Percentiles rank a stretch among this genome's conserved stretches.
phyloP scores from a whole-genome alignment of 2,797 vertebrate species.

The Gymnothorax javanicus region DNA sequence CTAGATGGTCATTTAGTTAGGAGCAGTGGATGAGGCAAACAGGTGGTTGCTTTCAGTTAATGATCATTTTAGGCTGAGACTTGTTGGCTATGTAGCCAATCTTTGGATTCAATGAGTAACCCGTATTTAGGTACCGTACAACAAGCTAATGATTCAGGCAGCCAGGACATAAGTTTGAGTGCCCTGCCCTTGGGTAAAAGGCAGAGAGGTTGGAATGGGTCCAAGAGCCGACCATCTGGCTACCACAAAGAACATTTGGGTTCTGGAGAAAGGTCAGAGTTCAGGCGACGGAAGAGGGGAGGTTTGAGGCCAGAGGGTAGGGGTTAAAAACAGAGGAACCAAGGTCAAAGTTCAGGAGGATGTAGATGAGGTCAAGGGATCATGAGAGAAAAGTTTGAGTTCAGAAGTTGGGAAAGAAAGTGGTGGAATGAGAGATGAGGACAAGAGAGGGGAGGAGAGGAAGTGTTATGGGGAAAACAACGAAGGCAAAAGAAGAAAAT shows the following conservation, averaged over 20 bases:
- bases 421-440: background rate
- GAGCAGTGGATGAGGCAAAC: background rate
- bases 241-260: background rate
- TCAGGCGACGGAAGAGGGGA: background rate
- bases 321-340: background rate
- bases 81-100: background rate
- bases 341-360: background rate
- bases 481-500: background rate
- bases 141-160: background rate
- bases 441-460: background rate
- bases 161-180: background rate
- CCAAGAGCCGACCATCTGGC: background rate
- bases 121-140: background rate
- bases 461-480: background rate
- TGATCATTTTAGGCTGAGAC: background rate
- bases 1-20: background rate
- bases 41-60: background rate
- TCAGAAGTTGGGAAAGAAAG: background rate
- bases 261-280: background rate
- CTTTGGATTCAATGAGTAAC: no score
- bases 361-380: background rate
- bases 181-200: background rate
- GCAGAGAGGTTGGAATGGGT: background rate
- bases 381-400: background rate
- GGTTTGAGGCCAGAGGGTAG: background rate